Evolutionary conservation across 2,797 vertebrate species (phyloP).

Genomic region (Antrozous pallidus): DNA sequence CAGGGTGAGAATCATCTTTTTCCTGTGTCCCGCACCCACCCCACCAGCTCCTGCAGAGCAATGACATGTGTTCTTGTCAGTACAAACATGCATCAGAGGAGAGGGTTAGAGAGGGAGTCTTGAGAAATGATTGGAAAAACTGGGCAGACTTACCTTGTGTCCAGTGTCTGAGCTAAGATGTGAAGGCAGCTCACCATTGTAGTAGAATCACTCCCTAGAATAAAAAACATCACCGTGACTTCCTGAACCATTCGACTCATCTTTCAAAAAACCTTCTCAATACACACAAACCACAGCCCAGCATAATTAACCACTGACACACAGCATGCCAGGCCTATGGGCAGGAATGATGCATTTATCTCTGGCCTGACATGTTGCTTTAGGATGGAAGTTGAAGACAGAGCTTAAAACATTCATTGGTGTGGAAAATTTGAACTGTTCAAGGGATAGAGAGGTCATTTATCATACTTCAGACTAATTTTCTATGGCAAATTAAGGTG

Average conservation of each 20-base stretch:
- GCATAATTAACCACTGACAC: not conserved
- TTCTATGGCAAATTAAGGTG: conserved; percentile 48
- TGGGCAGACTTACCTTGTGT: conserved; percentile 89
- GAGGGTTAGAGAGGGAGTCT: not conserved
- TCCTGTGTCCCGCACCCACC: not conserved
- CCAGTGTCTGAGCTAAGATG: conserved; percentile 97
- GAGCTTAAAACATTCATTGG: conserved; percentile 47
- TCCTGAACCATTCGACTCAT: not conserved
- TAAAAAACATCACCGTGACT: conserved; percentile 43
- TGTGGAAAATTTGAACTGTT: conserved; percentile 65
- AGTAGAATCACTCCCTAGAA: conserved; percentile 92
- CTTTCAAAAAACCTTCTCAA: conserved; percentile 30
- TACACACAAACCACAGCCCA: not conserved
- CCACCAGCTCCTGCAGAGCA: not conserved
- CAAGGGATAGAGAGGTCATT: conserved; percentile 29
- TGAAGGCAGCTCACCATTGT: conserved; percentile 99
- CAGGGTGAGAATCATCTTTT: not conserved
- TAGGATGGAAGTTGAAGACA: conserved; percentile 50
- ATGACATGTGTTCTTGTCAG: not conserved
- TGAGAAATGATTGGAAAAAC: not conserved
- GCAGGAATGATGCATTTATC: conserved; percentile 18
- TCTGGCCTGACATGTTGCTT: conserved; percentile 4
- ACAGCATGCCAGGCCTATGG: not conserved
- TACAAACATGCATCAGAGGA: not conserved
- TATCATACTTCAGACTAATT: conserved; percentile 59